Percentiles rank a stretch among this genome's conserved stretches.
These are phyloP conservation scores for Drosophila pachea DNA, from an alignment of 1,140 invertebrate species.

Conservation along the genomic window DNA sequence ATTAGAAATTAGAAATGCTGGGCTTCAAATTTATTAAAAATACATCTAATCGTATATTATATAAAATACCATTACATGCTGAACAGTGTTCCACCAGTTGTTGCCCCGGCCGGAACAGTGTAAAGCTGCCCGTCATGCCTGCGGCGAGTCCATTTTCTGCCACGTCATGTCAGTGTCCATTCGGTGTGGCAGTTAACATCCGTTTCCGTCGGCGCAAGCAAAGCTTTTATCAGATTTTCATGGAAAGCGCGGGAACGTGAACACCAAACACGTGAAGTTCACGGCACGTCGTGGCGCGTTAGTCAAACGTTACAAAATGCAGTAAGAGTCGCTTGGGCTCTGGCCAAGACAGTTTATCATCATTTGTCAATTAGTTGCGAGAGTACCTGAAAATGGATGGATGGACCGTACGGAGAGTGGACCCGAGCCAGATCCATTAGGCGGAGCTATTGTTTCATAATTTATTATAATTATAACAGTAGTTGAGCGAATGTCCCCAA, in stretches of 20 bases:
- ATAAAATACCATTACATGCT: background rate
- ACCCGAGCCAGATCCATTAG: constrained; percentile 38
- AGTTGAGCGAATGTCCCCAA: constrained; percentile 56
- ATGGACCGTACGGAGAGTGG: background rate
- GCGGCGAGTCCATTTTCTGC: constrained; percentile 29
- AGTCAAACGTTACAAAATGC: constrained; percentile 46
- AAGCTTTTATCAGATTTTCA: constrained; percentile 72
- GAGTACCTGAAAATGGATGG: constrained; percentile 18
- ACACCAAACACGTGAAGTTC: constrained; percentile 10
- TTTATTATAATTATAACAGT: constrained; percentile 71
- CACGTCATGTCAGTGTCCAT: constrained; percentile 65
- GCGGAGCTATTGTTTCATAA: constrained; percentile 62
- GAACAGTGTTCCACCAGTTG: background rate
- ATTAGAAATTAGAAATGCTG: no score
- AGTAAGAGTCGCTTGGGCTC: constrained; percentile 22
- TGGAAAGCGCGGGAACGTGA: constrained; percentile 45
- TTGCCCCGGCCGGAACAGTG: background rate
- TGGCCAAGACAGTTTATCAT: constrained; percentile 71
- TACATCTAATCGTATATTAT: background rate
- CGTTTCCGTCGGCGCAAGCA: constrained; percentile 71
- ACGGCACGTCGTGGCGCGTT: constrained; percentile 37
- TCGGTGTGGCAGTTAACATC: constrained; percentile 67
- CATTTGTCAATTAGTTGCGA: constrained; percentile 74
- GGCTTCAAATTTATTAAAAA: no score
- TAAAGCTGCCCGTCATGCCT: constrained; percentile 23